Evolutionary conservation across 2,797 vertebrate species (phyloP).

Genomic region (Rhadinocentrus ornatus): DNA sequence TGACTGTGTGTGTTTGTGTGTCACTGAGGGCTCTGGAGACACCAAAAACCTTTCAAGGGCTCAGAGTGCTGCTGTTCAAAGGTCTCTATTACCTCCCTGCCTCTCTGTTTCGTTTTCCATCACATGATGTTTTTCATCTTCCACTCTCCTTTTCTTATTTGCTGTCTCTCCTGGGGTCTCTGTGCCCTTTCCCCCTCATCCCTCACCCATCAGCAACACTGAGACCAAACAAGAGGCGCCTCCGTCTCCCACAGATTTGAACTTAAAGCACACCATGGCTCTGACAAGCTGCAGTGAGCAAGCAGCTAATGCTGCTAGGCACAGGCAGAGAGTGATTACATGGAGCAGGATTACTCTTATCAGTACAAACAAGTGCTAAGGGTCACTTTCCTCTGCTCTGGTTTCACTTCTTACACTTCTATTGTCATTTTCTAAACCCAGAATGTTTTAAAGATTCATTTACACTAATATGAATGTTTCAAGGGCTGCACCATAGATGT

Average conservation of each 20-base stretch:
- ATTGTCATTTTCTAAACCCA: too few relatives aligned
- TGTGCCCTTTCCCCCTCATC: conserved; percentile 48
- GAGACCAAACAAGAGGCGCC: conserved; percentile 50
- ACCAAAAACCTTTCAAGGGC: conserved; percentile 59
- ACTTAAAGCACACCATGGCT: conserved; percentile 53
- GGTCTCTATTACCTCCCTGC: conserved; percentile 58
- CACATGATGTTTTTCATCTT: conserved; percentile 63
- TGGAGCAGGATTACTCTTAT: conserved; percentile 26
- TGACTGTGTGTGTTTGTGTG: conserved; percentile 20
- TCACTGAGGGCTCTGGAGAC: conserved; percentile 59
- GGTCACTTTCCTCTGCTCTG: not conserved
- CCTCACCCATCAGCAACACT: conserved; percentile 47
- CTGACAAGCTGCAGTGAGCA: conserved; percentile 41
- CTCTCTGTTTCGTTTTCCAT: conserved; percentile 40
- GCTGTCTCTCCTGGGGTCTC: conserved; percentile 52
- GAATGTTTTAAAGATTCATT: too few relatives aligned
- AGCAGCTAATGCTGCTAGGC: conserved; percentile 22
- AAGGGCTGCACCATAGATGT: too few relatives aligned
- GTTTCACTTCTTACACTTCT: not conserved
- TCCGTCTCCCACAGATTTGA: conserved; percentile 55
- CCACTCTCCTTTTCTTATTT: conserved; percentile 45
- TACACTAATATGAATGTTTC: too few relatives aligned
- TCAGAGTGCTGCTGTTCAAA: conserved; percentile 56
- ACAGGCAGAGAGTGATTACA: conserved; percentile 41
- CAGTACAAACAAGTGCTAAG: conserved; percentile 9